Evolutionary conservation across 2,797 vertebrate species (phyloP).

Genomic region (Stomatorhinus walkeri): DNA sequence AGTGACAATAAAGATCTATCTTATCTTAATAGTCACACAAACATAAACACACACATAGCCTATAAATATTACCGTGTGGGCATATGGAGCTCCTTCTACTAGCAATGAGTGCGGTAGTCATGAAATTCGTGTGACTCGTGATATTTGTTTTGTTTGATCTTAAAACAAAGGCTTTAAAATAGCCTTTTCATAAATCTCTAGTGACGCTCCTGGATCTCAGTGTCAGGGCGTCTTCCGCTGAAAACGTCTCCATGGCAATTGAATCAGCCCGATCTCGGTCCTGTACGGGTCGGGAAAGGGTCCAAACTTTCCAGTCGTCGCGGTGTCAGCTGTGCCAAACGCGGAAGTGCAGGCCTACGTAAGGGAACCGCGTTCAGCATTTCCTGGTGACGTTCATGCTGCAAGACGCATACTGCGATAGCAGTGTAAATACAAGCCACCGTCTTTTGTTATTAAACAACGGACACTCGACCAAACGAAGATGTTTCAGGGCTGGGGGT

Average conservation of each 20-base stretch:
- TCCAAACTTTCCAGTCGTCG: constrained; percentile 25
- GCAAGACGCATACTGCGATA: background rate
- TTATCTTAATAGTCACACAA: background rate
- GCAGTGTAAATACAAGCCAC: background rate
- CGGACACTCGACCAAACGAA: background rate
- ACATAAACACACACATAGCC: background rate
- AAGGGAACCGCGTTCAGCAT: background rate
- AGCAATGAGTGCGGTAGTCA: background rate
- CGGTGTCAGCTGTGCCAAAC: background rate
- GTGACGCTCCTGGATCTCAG: background rate
- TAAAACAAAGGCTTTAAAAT: too few species aligned
- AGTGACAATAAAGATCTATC: too few species aligned
- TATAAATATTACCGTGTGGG: background rate
- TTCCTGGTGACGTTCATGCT: constrained; percentile 24
- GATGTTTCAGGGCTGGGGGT: constrained; percentile 46
- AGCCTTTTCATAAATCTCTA: background rate
- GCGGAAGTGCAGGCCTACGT: constrained; percentile 42
- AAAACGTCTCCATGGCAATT: constrained; percentile 45
- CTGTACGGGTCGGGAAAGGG: constrained; percentile 22
- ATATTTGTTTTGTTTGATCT: background rate
- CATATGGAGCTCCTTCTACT: background rate
- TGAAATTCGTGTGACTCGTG: background rate
- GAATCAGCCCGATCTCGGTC: background rate
- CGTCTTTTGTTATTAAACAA: background rate
- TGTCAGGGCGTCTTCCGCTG: background rate